Evolutionary conservation across 2,888 invertebrate species (phyloP).

Genomic region (Rhaphigaster nebulosa): DNA sequence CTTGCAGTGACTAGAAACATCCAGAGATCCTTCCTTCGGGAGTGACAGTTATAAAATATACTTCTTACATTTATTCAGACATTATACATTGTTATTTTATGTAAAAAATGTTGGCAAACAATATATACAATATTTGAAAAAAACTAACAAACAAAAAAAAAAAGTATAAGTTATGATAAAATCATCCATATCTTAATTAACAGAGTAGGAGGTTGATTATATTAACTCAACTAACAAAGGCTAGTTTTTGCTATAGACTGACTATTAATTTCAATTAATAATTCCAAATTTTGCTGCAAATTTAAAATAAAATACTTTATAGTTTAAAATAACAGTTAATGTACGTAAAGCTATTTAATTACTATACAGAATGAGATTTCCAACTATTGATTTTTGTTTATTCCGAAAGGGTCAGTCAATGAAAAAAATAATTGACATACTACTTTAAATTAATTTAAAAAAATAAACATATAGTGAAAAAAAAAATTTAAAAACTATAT

Average conservation of each 20-base stretch:
- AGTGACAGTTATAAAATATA: neutral
- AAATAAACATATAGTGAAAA: too few species aligned
- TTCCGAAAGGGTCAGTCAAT: too few species aligned
- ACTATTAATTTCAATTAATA: too few species aligned
- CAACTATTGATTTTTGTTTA: too few species aligned
- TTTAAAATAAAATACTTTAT: too few species aligned
- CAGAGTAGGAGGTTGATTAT: neutral
- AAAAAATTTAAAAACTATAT: too few species aligned
- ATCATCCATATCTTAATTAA: neutral
- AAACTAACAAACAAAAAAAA: neutral
- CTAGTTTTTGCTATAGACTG: neutral
- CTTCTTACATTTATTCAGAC: neutral
- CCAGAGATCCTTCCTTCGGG: constrained; percentile 31
- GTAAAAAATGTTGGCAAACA: neutral
- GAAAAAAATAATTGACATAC: too few species aligned
- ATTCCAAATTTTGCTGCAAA: too few species aligned
- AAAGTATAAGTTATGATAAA: neutral
- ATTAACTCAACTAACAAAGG: neutral
- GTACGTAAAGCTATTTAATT: too few species aligned
- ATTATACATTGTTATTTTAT: neutral
- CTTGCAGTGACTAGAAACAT: constrained; percentile 47
- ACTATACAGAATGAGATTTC: too few species aligned
- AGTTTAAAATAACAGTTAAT: too few species aligned
- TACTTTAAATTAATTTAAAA: too few species aligned
- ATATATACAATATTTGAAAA: neutral